Evolutionary conservation across 2,113 vertebrate species (phyloP).

Genomic region (Cathartes aura): DNA sequence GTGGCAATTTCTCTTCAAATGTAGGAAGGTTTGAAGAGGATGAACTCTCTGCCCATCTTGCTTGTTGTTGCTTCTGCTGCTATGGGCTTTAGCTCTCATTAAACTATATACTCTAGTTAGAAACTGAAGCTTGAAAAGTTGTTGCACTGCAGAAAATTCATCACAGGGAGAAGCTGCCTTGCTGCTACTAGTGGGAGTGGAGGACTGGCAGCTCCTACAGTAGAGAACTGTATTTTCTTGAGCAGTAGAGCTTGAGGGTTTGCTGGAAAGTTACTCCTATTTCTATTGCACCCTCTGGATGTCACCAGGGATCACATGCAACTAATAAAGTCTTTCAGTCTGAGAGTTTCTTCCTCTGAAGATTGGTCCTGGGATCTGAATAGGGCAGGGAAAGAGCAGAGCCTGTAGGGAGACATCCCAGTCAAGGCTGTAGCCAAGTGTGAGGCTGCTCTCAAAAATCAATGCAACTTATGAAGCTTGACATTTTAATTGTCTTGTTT

Average conservation of each 20-base stretch:
- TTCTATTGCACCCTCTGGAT: background rate
- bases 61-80: background rate
- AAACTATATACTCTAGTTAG: background rate
- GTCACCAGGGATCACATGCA: background rate
- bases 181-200: background rate
- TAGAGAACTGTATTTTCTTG: background rate
- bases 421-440: background rate
- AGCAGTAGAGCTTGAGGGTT: background rate
- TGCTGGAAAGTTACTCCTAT: background rate
- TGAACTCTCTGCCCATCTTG: background rate
- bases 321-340: background rate
- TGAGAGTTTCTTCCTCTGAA: background rate
- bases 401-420: background rate
- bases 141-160: background rate
- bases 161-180: background rate
- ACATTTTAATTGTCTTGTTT: conserved; percentile 22
- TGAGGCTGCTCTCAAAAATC: background rate
- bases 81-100: background rate
- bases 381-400: background rate
- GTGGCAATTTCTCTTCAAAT: background rate
- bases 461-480: background rate
- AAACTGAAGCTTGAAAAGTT: background rate
- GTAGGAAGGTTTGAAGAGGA: background rate
- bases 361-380: background rate
- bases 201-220: background rate